Evolutionary conservation across 2,888 invertebrate genomes (phyloP), one percentile per base, ranked within the genome.

Genomic region (Agonum fuliginosum): DNA sequence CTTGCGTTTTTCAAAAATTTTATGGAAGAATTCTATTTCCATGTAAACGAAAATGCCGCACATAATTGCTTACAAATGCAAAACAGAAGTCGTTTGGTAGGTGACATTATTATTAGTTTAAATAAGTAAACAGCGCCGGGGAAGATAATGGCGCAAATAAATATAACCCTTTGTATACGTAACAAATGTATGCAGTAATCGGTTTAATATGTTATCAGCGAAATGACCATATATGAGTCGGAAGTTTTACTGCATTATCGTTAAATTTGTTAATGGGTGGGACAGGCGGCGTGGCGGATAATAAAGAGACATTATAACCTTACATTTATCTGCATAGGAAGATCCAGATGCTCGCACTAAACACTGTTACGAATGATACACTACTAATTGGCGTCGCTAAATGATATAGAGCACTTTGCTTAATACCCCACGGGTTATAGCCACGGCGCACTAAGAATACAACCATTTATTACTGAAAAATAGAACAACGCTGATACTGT

Each of bases 391-490:
- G 58, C 19, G 4, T 8, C 37, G 41, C 37, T 70, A 62, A 62
- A 74, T 74, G 62, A 74, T 74, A 41, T 62, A 62, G 14, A 74
- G 74, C 74, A 74, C 74, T 74, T 41, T 65, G 74, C 22, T 27
- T 74, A 74, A 74, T 73, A 20, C 30, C 30, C 58, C 17, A 46
- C 17, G 46, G 46, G 8, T 46, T 17, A 46, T 46, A 17, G 46
- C 12, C 14, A 27, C 54, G 4, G 12, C 27, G 27, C 12, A 5
- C 54, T 30, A 62, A 62, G 58, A 62, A 62, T 27, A 62, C 30
- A 62, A 30, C 14, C 58, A 62, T 62, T 62, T 62, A 62, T 62
- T 62, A 62, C 30, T 17, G 58, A 62, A 62, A 62, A 62, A 62
- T 62, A 62, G 30, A 62, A 27, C 30, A 62, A 3, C 4, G 19